Conservation (phyloP, 2,797 vertebrate genomes). For the Danio kyathit region DNA sequence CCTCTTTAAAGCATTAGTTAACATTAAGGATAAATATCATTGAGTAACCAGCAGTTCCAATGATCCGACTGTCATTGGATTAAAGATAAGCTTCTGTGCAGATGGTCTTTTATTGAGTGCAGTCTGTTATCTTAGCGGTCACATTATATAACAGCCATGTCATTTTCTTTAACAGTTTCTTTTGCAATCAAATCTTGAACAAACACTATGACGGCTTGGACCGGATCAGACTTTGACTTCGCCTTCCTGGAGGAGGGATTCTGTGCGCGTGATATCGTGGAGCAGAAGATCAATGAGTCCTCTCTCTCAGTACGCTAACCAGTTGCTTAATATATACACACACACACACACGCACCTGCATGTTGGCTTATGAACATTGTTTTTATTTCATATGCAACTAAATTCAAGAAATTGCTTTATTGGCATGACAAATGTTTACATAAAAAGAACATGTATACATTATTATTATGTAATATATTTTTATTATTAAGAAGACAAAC, state of each 20-base stretch:
- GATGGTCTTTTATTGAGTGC: not conserved
- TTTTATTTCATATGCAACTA: too few species aligned
- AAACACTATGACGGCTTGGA: slow-evolving; percentile 76
- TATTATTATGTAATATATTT: too few species aligned
- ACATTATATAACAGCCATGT: slow-evolving; percentile 8
- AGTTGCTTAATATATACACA: too few species aligned
- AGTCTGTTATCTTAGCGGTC: not conserved
- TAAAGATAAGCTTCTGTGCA: slow-evolving; percentile 15
- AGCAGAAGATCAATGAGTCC: slow-evolving; percentile 96
- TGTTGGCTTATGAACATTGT: too few species aligned
- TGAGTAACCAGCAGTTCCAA: too few species aligned
- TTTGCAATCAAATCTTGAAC: slow-evolving; percentile 61
- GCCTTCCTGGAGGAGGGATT: slow-evolving; percentile 96
- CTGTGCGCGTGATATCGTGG: slow-evolving; percentile 90
- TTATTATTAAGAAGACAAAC: too few species aligned
- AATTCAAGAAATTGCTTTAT: too few species aligned
- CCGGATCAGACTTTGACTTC: slow-evolving; percentile 84
- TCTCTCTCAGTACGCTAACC: slow-evolving; percentile 86
- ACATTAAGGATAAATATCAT: too few species aligned
- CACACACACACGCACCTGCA: not conserved
- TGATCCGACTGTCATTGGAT: not conserved
- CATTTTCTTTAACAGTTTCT: slow-evolving; percentile 70
- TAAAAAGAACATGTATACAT: too few species aligned
- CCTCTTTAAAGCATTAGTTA: too few species aligned
- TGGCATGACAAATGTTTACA: too few species aligned